phyloP scores from a whole-genome alignment of 1,140 invertebrate species.

The Penaeus japonicus region DNA sequence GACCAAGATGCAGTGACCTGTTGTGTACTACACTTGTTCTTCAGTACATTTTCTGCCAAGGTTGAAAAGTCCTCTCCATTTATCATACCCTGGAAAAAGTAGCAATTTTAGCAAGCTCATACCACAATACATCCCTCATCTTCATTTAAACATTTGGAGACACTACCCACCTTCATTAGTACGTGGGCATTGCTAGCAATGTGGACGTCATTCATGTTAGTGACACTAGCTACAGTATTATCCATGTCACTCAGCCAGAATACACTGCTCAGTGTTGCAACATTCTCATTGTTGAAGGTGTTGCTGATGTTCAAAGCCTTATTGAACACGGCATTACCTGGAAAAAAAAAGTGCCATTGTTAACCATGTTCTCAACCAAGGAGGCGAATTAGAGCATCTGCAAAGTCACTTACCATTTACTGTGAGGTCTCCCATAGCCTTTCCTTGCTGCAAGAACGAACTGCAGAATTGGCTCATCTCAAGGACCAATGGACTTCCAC shows the following conservation, averaged over 20 bases:
- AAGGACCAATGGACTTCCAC: no score
- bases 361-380: not conserved
- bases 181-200: not conserved
- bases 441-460: no score
- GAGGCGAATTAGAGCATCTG: no score
- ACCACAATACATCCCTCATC: no score
- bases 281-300: not conserved
- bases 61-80: not conserved
- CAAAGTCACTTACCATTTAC: no score
- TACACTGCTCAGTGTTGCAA: not conserved
- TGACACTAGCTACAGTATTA: not conserved
- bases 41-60: not conserved
- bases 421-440: no score
- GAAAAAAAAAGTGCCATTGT: not conserved
- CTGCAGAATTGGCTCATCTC: no score
- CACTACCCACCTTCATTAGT: not conserved
- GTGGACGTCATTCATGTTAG: not conserved
- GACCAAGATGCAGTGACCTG: not conserved
- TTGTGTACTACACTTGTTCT: not conserved
- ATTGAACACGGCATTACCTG: constrained; percentile 18
- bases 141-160: no score
- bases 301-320: not conserved
- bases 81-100: not conserved
- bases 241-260: constrained; percentile 24
- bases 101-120: no score